Evolutionary conservation across 2,113 vertebrate genomes (phyloP).

Genomic region (Nipponia nippon): DNA sequence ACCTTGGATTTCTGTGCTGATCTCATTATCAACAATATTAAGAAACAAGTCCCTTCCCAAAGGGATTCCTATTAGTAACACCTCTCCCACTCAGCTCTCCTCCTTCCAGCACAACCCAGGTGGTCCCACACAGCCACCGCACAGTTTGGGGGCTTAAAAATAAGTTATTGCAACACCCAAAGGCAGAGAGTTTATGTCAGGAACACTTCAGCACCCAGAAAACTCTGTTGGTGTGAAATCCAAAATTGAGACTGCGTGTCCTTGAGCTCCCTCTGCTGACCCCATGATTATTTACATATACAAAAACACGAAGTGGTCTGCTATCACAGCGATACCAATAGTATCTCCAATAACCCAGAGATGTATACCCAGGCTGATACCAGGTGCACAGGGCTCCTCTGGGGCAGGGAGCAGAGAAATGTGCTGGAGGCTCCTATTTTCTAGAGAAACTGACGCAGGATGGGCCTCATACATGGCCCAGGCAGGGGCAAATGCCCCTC

Average conservation of each 20-base stretch:
- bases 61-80: neutral
- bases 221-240: neutral
- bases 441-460: neutral
- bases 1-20: neutral
- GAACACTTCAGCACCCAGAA: constrained; percentile 17
- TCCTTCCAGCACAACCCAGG: neutral
- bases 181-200: neutral
- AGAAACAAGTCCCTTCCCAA: neutral
- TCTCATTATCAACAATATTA: neutral
- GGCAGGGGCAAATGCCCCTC: neutral
- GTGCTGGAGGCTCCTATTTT: neutral
- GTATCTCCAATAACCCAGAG: neutral
- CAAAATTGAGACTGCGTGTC: neutral
- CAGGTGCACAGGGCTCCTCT: neutral
- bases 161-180: neutral
- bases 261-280: constrained; percentile 54
- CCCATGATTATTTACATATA: neutral
- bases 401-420: neutral
- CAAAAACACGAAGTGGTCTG: rapidly evolving
- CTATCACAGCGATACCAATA: rapidly evolving
- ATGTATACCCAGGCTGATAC: neutral
- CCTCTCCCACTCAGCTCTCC: neutral
- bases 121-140: neutral
- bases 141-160: neutral
- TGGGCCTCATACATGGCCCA: rapidly evolving